Base-by-base conservation (phyloP, 2,113 vertebrate species). In the Acrocephalus arundinaceus region DNA sequence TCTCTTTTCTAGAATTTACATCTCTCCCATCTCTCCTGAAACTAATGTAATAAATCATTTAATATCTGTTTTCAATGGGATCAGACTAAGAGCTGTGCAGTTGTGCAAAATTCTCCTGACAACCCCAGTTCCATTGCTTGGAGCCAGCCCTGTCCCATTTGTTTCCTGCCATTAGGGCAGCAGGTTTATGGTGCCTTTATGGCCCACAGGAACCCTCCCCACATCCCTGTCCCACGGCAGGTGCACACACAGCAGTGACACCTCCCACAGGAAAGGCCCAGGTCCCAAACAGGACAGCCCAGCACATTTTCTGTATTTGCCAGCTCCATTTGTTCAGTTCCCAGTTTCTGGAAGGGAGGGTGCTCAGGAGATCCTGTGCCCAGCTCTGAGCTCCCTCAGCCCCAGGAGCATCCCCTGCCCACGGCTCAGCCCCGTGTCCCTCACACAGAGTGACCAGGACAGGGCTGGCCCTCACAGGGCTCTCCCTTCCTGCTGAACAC, bases 61-160 rank as follows among this genome's bases (percentile, higher is more conserved):
- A 8, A 13, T 21, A 27, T 55, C 48, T 87, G 12, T 41, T 87
- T 72, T 58, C 41, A 43, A 37, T 12, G 28, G 24, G 27, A 35
- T 67, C 58, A 73, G 33, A 72, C 24, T 39, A 35, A 80, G 87
- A 75, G 35, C 43, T 49, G 27, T 1, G 9, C 57, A 66, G 25
- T 11, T 39, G 37, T 58, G n/a, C 15, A 66, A 54, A 87, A 59
- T 31, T 46, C 49, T 48, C 55, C 39, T 67, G 37, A 54, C 58
- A 75, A 8, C 7, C 35, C 4, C 58, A 4, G 17, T 72, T 51
- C 35, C 59, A 11, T 13, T 30, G 43, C 48, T 76, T 31, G 37
- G 39, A 70, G 49, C 35, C 48, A 27, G 0, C 3, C 8, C 51
- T 6, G 17, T 11, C 0, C 1, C 2, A 15, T 23, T 35, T 21